A percentile compares a stretch with the other conserved stretches of the same genome.
Conservation (phyloP, 2,113 vertebrate genomes). For the Origma solitaria region DNA sequence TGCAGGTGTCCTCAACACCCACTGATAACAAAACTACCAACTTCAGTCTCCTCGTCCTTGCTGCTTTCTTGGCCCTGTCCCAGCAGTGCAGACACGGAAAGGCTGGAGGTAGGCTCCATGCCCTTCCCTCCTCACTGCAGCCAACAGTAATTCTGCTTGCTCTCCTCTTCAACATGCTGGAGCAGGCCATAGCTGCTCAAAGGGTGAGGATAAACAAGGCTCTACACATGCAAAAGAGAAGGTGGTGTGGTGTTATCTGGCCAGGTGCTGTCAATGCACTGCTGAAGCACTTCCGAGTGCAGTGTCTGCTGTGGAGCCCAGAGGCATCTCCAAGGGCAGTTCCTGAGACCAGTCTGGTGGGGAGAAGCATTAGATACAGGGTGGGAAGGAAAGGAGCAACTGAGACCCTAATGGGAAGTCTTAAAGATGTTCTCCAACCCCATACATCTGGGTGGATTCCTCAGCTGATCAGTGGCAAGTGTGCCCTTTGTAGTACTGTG, state of each 20-base stretch:
- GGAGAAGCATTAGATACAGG: background rate
- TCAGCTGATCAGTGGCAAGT: background rate
- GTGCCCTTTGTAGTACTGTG: background rate
- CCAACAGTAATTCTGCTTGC: background rate
- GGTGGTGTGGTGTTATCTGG: background rate
- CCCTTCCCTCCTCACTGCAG: background rate
- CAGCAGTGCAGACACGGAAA: background rate
- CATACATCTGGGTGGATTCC: background rate
- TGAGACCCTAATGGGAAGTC: background rate
- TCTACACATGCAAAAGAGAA: background rate
- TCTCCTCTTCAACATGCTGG: background rate
- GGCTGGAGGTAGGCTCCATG: background rate
- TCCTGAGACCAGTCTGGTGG: background rate
- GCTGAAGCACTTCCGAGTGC: background rate
- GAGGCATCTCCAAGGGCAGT: background rate
- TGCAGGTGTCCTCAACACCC: background rate
- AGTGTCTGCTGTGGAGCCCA: fast-evolving
- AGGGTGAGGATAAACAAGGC: background rate
- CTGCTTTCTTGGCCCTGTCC: background rate
- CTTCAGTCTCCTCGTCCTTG: background rate
- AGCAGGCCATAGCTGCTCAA: background rate
- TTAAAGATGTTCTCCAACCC: background rate
- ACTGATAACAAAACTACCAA: background rate
- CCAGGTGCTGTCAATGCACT: background rate
- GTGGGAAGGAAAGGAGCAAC: background rate